A percentile compares a stretch with the other conserved stretches of the same genome.
Evolutionary conservation across 2,888 invertebrate species (phyloP).

Genomic region (Norana najaformis): DNA sequence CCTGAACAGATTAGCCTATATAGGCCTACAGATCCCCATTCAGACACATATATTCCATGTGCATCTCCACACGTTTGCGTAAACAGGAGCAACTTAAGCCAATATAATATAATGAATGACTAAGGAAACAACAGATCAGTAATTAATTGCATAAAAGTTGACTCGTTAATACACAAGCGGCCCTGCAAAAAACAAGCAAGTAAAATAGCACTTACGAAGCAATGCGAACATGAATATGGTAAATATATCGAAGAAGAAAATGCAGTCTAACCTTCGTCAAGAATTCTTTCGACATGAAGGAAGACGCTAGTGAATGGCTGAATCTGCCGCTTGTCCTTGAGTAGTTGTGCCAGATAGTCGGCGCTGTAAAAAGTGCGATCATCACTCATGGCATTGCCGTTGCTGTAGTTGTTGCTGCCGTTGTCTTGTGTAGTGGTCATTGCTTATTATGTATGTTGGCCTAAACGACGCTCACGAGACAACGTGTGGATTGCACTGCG

Average conservation of each 20-base stretch:
- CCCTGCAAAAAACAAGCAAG: not conserved
- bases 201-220: not conserved
- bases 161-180: not conserved
- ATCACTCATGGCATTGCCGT: not conserved
- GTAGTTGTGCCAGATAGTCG: conserved; percentile 92
- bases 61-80: no score
- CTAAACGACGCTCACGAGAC: not conserved
- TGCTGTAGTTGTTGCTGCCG: not conserved
- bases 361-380: conserved; percentile 27
- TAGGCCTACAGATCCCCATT: no score
- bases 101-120: no score
- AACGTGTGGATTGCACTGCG: no score
- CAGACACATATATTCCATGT: no score
- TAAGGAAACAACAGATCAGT: no score
- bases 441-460: not conserved
- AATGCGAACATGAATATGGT: not conserved
- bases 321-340: conserved; percentile 99
- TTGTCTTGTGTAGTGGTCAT: not conserved
- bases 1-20: no score
- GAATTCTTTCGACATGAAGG: conserved; percentile 95
- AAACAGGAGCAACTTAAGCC: no score
- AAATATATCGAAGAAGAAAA: not conserved
- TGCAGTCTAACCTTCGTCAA: conserved; percentile 87
- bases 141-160: not conserved
- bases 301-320: conserved; percentile 99